Base-by-base conservation (phyloP, 1,140 invertebrate species). In the Danaus plexippus region DNA sequence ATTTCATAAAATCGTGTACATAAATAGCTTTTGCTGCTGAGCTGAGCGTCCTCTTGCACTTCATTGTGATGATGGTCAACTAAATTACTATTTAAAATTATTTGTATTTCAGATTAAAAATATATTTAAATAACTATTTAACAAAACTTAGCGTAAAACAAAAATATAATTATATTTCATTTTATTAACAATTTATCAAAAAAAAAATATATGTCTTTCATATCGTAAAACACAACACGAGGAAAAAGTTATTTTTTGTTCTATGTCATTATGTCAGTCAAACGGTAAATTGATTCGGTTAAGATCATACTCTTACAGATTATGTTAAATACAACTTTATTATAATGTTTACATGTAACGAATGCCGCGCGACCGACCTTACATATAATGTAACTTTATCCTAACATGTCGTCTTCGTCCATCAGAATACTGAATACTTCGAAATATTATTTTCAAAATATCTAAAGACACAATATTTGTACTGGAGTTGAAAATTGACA, bases 381-480 rank as follows among this genome's bases (percentile, higher is more conserved):
- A 32, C 22, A 8, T 32, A 32, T 32, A 32, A 32, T 32, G 22
- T 32, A 32, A 7, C 22, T 32, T 32, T 32, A 32, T 32, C 1
- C 22, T 32, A 32, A 32, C 2, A 32, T 8, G 22, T 32, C 43
- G 11, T 32, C 11, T 50, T 50, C 13, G 41, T 11, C 52, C 12
- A 52, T 15, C 43, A 53, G 13, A 52, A 57, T 57, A 57, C 48
- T 51, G 54, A 18, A 32, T 32, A 51, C 13, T 51, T 52, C 12
- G 7, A 43, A 46, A 13, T 11, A 52, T 41, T 42, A 56, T 40
- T 13, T 50, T 50, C 11, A 55, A 45, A 47, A 43, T 41, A 48
- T 32, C 22, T 50, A n/a, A 61, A 61, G 58, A 61, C 58, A 61
- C 58, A 48, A 43, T 51, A 46, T 60, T 61, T 57, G 63, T 61